Percentiles rank a stretch among this genome's conserved stretches.
Evolutionary conservation across 2,797 vertebrate species (phyloP).

Genomic region (Sebastes diploproa): DNA sequence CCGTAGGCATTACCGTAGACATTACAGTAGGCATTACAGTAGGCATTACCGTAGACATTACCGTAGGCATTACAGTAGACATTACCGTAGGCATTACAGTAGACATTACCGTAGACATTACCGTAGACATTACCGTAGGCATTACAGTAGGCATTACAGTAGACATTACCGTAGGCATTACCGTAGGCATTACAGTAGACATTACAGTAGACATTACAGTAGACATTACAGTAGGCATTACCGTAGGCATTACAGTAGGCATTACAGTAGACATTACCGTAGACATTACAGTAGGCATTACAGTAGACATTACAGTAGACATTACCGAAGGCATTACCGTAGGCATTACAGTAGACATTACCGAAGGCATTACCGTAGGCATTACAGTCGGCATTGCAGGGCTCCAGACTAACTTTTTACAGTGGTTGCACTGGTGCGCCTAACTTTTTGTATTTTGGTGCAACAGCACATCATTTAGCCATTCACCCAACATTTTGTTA

Average conservation of each 20-base stretch:
- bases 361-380: too few relatives aligned
- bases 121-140: too few relatives aligned
- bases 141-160: too few relatives aligned
- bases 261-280: accelerated
- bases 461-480: background rate
- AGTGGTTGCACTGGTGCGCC: background rate
- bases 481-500: background rate
- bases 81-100: too few relatives aligned
- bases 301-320: too few relatives aligned
- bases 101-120: accelerated
- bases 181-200: accelerated
- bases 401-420: background rate
- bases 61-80: accelerated
- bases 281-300: too few relatives aligned
- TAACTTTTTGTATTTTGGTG: background rate
- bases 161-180: accelerated
- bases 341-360: too few relatives aligned
- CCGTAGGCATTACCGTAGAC: accelerated
- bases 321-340: too few relatives aligned
- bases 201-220: accelerated
- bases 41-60: accelerated
- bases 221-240: accelerated
- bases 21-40: accelerated
- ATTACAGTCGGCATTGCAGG: background rate
- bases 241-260: accelerated